Percentiles rank a stretch among this genome's conserved stretches.
Conservation (phyloP, 1,140 invertebrate genomes). For the Notospermus geniculatus region DNA sequence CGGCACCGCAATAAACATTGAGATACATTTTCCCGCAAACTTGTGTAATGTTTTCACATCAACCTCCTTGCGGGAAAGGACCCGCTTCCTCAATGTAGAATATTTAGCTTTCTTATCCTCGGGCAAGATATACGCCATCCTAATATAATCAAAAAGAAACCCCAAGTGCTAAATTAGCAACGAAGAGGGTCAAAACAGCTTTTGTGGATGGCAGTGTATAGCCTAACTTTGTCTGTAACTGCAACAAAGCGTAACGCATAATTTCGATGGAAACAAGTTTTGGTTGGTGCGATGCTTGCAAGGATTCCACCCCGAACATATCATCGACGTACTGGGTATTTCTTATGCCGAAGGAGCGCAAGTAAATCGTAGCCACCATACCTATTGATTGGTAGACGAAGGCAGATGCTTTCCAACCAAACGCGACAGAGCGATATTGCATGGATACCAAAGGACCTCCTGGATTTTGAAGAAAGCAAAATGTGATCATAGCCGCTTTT, state of each 20-base stretch:
- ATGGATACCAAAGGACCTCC: neutral
- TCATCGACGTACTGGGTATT: neutral
- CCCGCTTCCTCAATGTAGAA: neutral
- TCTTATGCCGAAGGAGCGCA: neutral
- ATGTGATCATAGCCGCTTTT: slow-evolving; percentile 10
- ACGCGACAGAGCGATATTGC: neutral
- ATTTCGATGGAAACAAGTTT: neutral
- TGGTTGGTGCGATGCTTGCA: neutral
- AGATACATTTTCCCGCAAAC: no score
- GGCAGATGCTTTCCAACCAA: slow-evolving; percentile 8
- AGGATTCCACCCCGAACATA: neutral
- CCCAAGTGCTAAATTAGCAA: neutral
- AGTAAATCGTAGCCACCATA: no score
- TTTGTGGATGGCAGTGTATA: neutral
- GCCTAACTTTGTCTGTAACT: neutral
- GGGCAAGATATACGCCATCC: neutral
- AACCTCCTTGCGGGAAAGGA: neutral
- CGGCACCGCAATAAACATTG: neutral
- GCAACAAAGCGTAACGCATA: neutral
- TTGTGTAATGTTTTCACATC: neutral
- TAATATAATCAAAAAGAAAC: neutral
- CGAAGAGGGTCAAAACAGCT: neutral
- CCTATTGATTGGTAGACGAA: neutral
- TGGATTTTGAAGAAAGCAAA: neutral
- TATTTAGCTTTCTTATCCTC: neutral